These are phyloP conservation scores for Larimichthys crocea DNA, from an alignment of 2,113 vertebrate genomes.

Conservation along the genomic window DNA sequence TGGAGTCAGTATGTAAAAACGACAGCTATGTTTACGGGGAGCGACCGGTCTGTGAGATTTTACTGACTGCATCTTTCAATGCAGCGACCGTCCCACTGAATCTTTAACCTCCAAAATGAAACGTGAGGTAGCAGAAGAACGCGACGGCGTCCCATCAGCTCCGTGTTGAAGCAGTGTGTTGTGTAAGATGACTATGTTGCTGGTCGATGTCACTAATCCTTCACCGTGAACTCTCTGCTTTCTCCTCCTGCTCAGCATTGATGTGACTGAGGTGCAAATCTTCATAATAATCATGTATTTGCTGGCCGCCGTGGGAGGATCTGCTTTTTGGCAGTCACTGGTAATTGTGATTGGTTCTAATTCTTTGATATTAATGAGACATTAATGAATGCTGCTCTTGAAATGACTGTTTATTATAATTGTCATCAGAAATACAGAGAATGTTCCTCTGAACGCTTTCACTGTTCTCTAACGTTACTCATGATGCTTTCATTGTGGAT, in stretches of 20 bases:
- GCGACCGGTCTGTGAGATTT: not conserved
- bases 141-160: not conserved
- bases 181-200: conserved; percentile 44
- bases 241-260: conserved; percentile 93
- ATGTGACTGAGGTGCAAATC: conserved; percentile 99
- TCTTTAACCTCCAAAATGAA: not conserved
- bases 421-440: conserved; percentile 2
- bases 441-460: not conserved
- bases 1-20: not conserved
- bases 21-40: not conserved
- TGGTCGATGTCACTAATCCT: conserved; percentile 76
- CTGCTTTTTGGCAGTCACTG: conserved; percentile 97
- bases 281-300: conserved; percentile 99
- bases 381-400: not conserved
- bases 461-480: conserved; percentile 26
- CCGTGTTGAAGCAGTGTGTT: conserved; percentile 8
- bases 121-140: not conserved
- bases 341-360: conserved; percentile 84
- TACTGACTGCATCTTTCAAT: not conserved
- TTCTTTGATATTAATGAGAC: conserved; percentile 23
- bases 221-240: conserved; percentile 82
- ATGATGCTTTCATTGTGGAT: conserved; percentile 25
- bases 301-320: conserved; percentile 98
- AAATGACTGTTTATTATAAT: not conserved
- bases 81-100: not conserved